Conservation (phyloP, 92 coral and sea anemone genomes). For the Bergia sp. region DNA sequence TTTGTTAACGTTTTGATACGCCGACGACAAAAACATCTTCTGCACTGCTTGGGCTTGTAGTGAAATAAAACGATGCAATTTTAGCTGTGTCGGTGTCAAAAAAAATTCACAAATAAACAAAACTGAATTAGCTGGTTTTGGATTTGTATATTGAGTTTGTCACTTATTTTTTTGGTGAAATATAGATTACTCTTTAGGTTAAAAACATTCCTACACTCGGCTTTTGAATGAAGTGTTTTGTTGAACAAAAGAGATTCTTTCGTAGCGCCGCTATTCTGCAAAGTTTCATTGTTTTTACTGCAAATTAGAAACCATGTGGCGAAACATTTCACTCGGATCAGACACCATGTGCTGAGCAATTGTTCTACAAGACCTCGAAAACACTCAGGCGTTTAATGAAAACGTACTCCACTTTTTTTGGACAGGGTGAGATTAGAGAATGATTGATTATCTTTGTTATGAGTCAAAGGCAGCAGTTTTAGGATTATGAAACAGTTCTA, state of each 20-base stretch:
- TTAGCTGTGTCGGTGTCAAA: background rate
- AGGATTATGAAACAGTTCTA: background rate
- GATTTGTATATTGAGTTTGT: background rate
- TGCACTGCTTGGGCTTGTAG: background rate
- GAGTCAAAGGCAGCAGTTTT: conserved; percentile 11
- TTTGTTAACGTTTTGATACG: background rate
- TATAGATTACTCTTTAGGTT: background rate
- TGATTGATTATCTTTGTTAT: conserved; percentile 8
- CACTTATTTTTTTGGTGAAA: background rate
- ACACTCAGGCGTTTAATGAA: conserved; percentile 8
- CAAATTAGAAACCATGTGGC: conserved; percentile 36
- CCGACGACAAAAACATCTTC: background rate
- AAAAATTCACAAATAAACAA: no score
- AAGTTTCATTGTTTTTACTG: conserved; percentile 27
- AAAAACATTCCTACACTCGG: conserved; percentile 30
- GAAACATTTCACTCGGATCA: background rate
- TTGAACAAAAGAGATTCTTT: background rate
- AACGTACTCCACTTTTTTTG: background rate
- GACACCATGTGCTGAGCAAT: conserved; percentile 42
- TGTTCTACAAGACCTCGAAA: conserved; percentile 21
- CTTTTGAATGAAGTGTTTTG: background rate
- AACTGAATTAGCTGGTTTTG: no score
- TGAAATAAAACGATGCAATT: background rate
- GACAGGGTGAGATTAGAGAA: background rate
- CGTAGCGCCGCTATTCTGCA: background rate